Conservation (phyloP, 2,888 invertebrate species). For the Caenorhabditis imperialis region DNA sequence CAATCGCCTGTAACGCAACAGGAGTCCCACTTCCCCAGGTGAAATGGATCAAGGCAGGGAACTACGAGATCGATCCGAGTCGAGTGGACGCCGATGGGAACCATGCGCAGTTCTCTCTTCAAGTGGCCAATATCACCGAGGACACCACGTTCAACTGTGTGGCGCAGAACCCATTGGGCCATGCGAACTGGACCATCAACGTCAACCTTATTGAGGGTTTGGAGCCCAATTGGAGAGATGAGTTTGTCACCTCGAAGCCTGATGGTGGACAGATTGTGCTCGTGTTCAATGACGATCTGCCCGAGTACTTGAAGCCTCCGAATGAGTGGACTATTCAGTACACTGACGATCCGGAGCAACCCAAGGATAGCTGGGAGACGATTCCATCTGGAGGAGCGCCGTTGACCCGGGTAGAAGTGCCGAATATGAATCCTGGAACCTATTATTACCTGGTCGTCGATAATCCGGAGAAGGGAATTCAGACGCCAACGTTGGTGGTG, state of each 20-base stretch:
- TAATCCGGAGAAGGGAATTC: constrained; percentile 73
- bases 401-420: constrained; percentile 64
- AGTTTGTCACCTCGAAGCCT: constrained; percentile 71
- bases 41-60: constrained; percentile 76
- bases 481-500: constrained; percentile 72
- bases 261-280: constrained; percentile 72
- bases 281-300: constrained; percentile 72
- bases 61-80: constrained; percentile 75
- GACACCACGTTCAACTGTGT: constrained; percentile 76
- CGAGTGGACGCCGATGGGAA: constrained; percentile 68
- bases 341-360: constrained; percentile 71
- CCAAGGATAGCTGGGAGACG: constrained; percentile 69
- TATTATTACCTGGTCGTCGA: constrained; percentile 73
- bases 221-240: constrained; percentile 70
- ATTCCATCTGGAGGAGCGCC: constrained; percentile 68
- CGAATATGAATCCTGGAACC: constrained; percentile 72
- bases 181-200: constrained; percentile 77
- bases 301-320: constrained; percentile 71
- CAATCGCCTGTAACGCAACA: constrained; percentile 75
- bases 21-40: constrained; percentile 75
- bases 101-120: constrained; percentile 72
- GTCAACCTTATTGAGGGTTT: constrained; percentile 70
- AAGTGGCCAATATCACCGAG: constrained; percentile 75
- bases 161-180: constrained; percentile 76
- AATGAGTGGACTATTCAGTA: constrained; percentile 74